Evolutionary conservation across 2,888 invertebrate genomes (phyloP), one percentile per base, ranked within the genome.

Genomic region (Ligdia adustata): DNA sequence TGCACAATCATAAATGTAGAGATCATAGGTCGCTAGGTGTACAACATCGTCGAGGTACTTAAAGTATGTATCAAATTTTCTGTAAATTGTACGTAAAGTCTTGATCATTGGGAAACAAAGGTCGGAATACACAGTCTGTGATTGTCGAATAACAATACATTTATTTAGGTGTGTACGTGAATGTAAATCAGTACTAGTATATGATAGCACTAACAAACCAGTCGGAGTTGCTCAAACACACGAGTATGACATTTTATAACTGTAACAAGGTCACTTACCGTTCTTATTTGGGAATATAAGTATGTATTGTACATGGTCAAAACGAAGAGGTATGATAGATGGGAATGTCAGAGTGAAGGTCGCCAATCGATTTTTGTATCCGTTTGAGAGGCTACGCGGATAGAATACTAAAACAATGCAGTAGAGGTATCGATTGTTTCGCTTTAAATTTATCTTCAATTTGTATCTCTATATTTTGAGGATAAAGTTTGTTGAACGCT

Each of bases 161-260:
- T 29, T 33, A 35, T 34, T 40, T 35, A 52, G 53, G 51, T 52
- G 46, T 47, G 44, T 39, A 53, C 46, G 46, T 46, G 32, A 47
- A 49, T 47, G 38, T 46, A 55, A 55, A 55, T 71, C 64, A 59
- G 26, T 67, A 60, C n/a, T n/a, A n/a, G n/a, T n/a, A n/a, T 66
- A 64, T 58, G 66, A 69, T 72, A 72, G 64, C 62, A 66, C 63
- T 56, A 72, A n/a, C n/a, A n/a, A n/a, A 77, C 77, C 72, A 71
- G 77, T 78, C 74, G 60, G 58, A 58, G 76, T 78, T 77, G 76
- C 77, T 72, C 72, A 75, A 76, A 79, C 72, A 78, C 79, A 78
- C 79, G 78, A 76, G 75, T 73, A 75, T 85, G 87, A 87, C 86
- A 87, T 87, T 87, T 86, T 79, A 77, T 79, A 86, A 82, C 79